Evolutionary conservation across 2,888 invertebrate genomes (phyloP).

Genomic region (Buathra laborator): DNA sequence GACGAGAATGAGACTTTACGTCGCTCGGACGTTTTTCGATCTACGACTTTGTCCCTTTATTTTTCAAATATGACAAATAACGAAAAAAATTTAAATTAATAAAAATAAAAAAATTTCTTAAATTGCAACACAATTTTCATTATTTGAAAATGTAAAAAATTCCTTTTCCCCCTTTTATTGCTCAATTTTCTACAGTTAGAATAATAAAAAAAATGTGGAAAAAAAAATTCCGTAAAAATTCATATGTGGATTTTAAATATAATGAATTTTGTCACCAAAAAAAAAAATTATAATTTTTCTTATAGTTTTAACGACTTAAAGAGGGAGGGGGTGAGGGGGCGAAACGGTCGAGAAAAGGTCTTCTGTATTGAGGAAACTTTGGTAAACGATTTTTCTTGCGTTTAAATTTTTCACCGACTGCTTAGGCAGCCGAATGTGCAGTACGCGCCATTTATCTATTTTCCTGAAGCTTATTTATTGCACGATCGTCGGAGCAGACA

Average conservation of each 20-base stretch:
- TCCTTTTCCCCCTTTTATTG: background rate
- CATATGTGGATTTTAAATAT: background rate
- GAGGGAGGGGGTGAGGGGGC: too few species aligned
- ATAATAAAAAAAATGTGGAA: background rate
- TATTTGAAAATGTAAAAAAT: background rate
- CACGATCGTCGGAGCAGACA: background rate
- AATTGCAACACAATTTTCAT: too few species aligned
- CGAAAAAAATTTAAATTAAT: background rate
- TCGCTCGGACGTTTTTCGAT: constrained; percentile 5
- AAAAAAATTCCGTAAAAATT: background rate
- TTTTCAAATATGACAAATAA: background rate
- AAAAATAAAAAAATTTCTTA: too few species aligned
- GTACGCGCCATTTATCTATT: background rate
- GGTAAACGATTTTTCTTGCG: too few species aligned
- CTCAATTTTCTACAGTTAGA: background rate
- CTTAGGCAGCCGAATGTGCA: too few species aligned
- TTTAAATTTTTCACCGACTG: too few species aligned
- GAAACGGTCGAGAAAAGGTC: too few species aligned
- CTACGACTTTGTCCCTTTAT: background rate
- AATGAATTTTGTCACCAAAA: background rate
- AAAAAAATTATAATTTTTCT: too few species aligned
- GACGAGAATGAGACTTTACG: constrained; percentile 25
- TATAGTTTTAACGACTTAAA: too few species aligned
- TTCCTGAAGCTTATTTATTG: background rate
- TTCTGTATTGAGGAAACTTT: too few species aligned